Evolutionary conservation across 2,113 vertebrate genomes (phyloP), one percentile per base, ranked within the genome.

Genomic region (Brachypteracias leptosomus): DNA sequence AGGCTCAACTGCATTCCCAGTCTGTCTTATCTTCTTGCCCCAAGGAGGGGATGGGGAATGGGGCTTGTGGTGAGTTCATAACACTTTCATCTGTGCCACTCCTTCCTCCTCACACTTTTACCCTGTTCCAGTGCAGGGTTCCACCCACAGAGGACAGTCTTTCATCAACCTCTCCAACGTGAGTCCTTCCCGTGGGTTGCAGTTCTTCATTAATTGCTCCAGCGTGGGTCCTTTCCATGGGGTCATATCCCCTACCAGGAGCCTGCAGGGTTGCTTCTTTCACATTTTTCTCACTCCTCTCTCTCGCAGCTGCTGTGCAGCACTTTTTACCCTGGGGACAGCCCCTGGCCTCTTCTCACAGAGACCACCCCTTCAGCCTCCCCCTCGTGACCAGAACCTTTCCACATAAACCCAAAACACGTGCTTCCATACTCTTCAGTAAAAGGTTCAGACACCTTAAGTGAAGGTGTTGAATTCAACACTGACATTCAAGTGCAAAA

Each of bases 31-130:
- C 13, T 29, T 13, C 47, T 24, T 19, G 26, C 16, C 25, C 14
- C 1, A 0, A 52, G 46, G 9, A 55, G 5, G 14, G 12, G 18
- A 35, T 12, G 11, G 16, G 7, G 40, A 63, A 24, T n/a, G n/a
- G 14, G 17, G 14, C 14, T 49, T 70, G 25, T 0, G 1, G 11
- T 51, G 36, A 19, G 24, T 52, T 61, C 17, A 24, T 35, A 25
- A 57, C 6, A 11, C 2, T 3, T 33, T n/a, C n/a, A 2, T 44
- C 67, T 73, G 24, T 65, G 13, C 11, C 0, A 2, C 20, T 49
- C 29, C 35, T 72, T 72, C 42, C 35, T 42, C 20, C 29, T 57
- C 29, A n/a, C n/a, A 8, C 13, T 25, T 19, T 40, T 21, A 24
- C 9, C 40, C n/a, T 16, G 19, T 57, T 40, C 40, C 15, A 20